Base-by-base conservation (phyloP, 92 coral and sea anemone species). In the Pocillopora grandis region DNA sequence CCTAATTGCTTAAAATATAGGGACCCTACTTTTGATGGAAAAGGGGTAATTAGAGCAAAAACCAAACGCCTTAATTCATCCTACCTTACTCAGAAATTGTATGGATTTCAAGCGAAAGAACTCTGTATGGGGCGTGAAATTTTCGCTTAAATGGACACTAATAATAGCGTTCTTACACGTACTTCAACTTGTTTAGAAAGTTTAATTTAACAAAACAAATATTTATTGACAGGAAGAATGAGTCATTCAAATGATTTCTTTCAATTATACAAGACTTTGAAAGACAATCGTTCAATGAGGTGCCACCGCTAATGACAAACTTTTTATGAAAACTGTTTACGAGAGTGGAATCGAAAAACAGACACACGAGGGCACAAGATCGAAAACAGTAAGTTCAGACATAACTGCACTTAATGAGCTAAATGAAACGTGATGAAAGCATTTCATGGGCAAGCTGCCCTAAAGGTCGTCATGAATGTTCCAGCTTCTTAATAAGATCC, bases 171-270 rank as follows among this genome's bases (percentile, higher is more conserved):
- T 63, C 66, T 66, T 56, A 66, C 75, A 10, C 58, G 31, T 55
- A 21, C 75, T 57, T 55, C 15, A 56, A 15, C 33, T 67, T 80
- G 84, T 68, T 80, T 68, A 58, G 66, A 68, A 57, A 80, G 84
- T 80, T 21, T 80, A 68, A 80, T 68, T 80, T 80, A 6, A 80
- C 84, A 23, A 80, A 80, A 80, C 84, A 67, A 80, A 80, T 80
- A 80, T 66, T 80, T 80, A 31, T 36, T n/a, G 36, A 12, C 58
- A 67, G 49, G 58, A 67, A 67, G 84, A 67, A 56, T 58, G 76
- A 67, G 66, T 67, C 84, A 67, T 80, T 80, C 56, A 80, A 80
- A 57, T 69, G 75, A 65, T 80, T 58, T 68, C 76, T 56, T 68
- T 57, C 84, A 80, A 23, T 80, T 66, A 49, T 52, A 17, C 23